Evolutionary conservation across 2,113 vertebrate species (phyloP).

Genomic region (Saccopteryx leptura): DNA sequence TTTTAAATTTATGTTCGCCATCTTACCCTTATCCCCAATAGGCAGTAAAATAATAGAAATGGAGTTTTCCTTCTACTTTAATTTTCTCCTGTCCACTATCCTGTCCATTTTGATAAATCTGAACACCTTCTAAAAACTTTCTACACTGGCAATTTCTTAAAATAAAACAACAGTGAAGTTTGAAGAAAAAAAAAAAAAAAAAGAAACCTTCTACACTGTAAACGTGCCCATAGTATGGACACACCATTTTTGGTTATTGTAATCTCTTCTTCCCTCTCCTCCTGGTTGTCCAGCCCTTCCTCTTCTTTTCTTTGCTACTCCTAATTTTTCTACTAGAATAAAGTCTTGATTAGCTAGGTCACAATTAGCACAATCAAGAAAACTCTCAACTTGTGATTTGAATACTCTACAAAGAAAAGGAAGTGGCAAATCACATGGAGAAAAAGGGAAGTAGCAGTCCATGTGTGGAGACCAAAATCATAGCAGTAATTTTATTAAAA

Average conservation of each 20-base stretch:
- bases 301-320: not conserved
- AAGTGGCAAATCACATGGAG: not conserved
- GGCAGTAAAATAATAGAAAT: conserved; percentile 38
- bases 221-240: not conserved
- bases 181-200: too few species aligned
- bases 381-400: conserved; percentile 7
- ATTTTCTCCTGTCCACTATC: conserved; percentile 38
- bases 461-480: not conserved
- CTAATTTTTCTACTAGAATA: not conserved
- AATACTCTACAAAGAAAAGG: not conserved
- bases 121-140: not conserved
- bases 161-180: too few species aligned
- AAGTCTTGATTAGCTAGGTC: not conserved
- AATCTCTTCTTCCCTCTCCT: not conserved
- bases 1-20: conserved; percentile 4
- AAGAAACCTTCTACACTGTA: not conserved
- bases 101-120: conserved; percentile 29
- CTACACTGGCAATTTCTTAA: not conserved
- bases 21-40: not conserved
- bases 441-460: not conserved
- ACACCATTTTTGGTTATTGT: not conserved
- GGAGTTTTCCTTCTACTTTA: not conserved
- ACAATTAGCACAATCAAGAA: conserved; percentile 48
- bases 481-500: not conserved
- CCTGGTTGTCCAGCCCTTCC: not conserved